Conservation (phyloP, 2,888 invertebrate genomes). For the Pterobdella sp. region DNA sequence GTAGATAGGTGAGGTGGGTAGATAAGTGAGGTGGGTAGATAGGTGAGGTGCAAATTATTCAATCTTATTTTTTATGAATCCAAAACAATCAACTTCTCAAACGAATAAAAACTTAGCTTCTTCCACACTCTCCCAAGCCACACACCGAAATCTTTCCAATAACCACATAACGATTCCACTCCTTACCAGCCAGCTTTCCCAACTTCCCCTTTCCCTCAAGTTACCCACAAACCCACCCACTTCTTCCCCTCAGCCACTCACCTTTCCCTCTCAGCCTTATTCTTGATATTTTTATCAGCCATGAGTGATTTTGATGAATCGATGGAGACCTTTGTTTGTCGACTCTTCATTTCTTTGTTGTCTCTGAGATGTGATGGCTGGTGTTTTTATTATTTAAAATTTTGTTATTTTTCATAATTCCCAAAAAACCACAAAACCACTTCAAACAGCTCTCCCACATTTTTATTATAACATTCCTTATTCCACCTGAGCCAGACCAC, state of each 20-base stretch:
- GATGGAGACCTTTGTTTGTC: slow-evolving; percentile 90
- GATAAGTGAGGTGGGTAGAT: not conserved
- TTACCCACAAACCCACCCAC: not conserved
- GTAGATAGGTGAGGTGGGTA: not conserved
- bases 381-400: not conserved
- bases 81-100: not conserved
- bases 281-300: slow-evolving; percentile 88
- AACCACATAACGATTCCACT: not conserved
- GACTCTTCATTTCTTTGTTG: slow-evolving; percentile 84
- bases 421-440: not conserved
- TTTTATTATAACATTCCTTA: not conserved
- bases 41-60: not conserved
- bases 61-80: not conserved
- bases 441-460: not conserved
- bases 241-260: slow-evolving; percentile 36
- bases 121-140: not conserved
- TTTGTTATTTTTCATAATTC: not conserved
- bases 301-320: slow-evolving; percentile 91
- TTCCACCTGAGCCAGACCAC: not conserved
- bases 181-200: not conserved
- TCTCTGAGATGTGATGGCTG: too few relatives aligned
- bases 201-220: not conserved
- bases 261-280: slow-evolving; percentile 88
- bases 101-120: not conserved
- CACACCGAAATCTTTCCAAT: too few relatives aligned